Percentiles rank a stretch among this genome's conserved stretches.
Conservation (phyloP, 2,888 invertebrate genomes). For the Calameuta filiformis region DNA sequence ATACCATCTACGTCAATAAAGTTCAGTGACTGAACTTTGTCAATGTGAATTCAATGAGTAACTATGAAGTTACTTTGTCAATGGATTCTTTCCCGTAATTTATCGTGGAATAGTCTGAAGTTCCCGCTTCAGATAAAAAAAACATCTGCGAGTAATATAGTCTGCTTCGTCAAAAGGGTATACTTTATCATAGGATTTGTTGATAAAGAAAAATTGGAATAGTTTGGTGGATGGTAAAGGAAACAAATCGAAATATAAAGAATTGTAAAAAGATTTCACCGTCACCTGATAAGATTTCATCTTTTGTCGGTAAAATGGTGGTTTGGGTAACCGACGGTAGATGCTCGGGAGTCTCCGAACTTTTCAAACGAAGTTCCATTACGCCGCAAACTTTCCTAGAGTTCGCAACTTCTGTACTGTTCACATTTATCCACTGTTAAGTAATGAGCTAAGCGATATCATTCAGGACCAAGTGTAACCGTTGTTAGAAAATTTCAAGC, state of each 20-base stretch:
- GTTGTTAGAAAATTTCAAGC: slow-evolving; percentile 74
- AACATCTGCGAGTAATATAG: neutral
- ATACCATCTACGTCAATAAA: neutral
- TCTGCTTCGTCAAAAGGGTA: neutral
- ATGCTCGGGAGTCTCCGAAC: neutral
- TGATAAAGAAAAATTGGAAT: neutral
- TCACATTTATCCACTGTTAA: no score
- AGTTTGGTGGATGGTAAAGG: neutral
- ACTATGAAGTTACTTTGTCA: neutral
- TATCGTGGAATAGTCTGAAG: neutral
- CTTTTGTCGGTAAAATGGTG: neutral
- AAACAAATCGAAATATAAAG: neutral
- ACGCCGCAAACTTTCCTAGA: neutral
- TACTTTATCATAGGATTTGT: neutral
- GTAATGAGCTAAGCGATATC: neutral
- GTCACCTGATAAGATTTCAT: neutral
- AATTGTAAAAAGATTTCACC: neutral
- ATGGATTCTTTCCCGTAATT: neutral
- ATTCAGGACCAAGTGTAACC: slow-evolving; percentile 70
- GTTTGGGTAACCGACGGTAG: neutral
- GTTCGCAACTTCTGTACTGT: neutral
- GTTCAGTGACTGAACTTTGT: neutral
- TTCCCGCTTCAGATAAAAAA: neutral
- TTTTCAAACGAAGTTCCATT: neutral
- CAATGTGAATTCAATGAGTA: neutral